phyloP scores from a whole-genome alignment of 2,797 vertebrate species.

The Coracias cyanogaster region DNA sequence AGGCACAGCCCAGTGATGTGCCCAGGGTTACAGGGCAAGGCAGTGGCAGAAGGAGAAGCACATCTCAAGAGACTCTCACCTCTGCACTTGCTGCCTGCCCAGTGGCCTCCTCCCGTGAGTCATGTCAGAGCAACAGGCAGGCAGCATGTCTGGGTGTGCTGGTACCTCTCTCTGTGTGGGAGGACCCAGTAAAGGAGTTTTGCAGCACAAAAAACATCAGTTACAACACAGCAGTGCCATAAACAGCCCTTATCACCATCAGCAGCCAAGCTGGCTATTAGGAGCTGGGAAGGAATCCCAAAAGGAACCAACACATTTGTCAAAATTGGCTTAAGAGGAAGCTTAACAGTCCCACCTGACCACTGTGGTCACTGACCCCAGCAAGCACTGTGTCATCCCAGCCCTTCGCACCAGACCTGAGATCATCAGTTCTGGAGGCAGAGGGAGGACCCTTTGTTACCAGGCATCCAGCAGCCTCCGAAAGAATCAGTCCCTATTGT shows the following conservation, averaged over 20 bases:
- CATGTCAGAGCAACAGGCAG: neutral
- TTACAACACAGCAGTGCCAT: neutral
- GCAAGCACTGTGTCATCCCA: neutral
- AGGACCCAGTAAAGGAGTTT: neutral
- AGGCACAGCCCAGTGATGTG: neutral
- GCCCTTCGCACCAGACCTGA: accelerated
- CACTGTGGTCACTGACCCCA: neutral
- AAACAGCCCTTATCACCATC: constrained; percentile 25
- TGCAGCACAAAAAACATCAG: neutral
- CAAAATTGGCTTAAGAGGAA: neutral
- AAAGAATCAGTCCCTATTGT: neutral
- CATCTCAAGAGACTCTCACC: neutral
- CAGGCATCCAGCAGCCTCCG: neutral
- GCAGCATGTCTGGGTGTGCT: neutral
- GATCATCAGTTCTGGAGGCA: neutral
- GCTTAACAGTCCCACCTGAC: neutral
- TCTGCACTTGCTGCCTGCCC: neutral
- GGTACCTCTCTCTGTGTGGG: neutral
- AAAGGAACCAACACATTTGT: neutral
- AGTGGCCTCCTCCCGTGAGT: accelerated
- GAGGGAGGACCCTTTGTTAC: constrained; percentile 3
- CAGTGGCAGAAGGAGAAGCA: neutral
- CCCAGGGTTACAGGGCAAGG: neutral
- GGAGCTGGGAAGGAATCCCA: constrained; percentile 14
- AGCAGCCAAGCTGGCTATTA: neutral